phyloP scores from a whole-genome alignment of 2,797 vertebrate species.

The Vespertilio murinus region DNA sequence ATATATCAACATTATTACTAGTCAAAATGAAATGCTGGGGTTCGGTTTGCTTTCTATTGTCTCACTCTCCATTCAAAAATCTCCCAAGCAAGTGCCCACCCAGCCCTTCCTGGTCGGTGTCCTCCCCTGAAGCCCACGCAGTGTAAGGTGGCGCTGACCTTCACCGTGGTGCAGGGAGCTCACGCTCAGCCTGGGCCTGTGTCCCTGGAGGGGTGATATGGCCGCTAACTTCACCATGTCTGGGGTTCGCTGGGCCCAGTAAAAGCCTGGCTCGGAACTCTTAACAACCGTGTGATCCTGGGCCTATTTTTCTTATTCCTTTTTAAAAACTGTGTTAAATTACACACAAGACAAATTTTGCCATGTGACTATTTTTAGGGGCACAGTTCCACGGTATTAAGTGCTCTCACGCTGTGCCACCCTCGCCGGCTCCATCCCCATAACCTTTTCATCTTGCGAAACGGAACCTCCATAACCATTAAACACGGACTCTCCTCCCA shows the following conservation, averaged over 20 bases:
- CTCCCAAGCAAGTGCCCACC: too few species aligned
- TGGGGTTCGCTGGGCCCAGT: not conserved
- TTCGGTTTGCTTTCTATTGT: not conserved
- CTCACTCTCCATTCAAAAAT: not conserved
- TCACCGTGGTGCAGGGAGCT: not conserved
- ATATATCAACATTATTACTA: not conserved
- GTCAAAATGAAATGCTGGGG: not conserved
- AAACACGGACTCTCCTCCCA: accelerated
- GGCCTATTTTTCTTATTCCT: not conserved
- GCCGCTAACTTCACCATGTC: not conserved
- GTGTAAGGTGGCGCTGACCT: too few species aligned
- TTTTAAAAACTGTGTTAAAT: not conserved
- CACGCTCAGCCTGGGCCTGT: not conserved
- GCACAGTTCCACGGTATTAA: not conserved
- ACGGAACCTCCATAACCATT: not conserved
- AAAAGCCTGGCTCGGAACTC: not conserved
- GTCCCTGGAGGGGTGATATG: not conserved
- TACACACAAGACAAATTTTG: not conserved
- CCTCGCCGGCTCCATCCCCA: not conserved
- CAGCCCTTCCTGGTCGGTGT: accelerated
- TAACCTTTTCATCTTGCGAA: not conserved
- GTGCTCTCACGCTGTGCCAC: accelerated
- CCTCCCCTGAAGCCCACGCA: not conserved
- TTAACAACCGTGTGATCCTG: not conserved
- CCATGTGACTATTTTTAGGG: not conserved